Evolutionary conservation across 2,113 vertebrate species (phyloP), one percentile per base, ranked within the genome.

Genomic region (Noturus placidus): DNA sequence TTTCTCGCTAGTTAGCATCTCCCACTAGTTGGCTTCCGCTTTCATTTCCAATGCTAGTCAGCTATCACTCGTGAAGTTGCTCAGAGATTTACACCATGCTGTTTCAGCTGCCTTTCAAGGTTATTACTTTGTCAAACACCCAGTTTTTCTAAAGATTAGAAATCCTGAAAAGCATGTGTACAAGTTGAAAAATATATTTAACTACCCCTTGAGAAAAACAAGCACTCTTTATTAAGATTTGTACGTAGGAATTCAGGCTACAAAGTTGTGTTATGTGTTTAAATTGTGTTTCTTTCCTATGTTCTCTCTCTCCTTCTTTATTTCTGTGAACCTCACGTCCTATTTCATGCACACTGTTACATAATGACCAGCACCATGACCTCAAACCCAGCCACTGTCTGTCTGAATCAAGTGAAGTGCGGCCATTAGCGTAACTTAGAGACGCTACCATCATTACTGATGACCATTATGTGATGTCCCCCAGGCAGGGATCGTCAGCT

Each of bases 401-500:
- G 83, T 80, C 83, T 78, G 46, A 67, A 86, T 88, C 84, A 77
- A 25, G 69, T 89, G n/a, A 82, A 83, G 52, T 20, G 83, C 46
- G 56, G 86, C 86, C 80, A 85, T 89, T 89, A 86, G 88, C 80
- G 80, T 91, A 89, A 87, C 90, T 87, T 57, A 67, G 82, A 89
- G 82, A 86, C n/a, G 72, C 57, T 78, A 82, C 80, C 87, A 89
- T 91, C 88, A 82, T 87, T 85, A 84, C 65, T 61, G 87, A 89
- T 83, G 79, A 91, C 67, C 77, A 87, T 87, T 85, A 87, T 77
- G 80, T 86, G 10, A 4, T 38, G 15, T 83, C 88, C 87, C 70
- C 15, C 52, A 86, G 88, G 72, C 83, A 17, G 56, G 69, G 70
- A 72, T 88, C 77, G 57, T 83, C 84, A 85, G 52, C 87, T 84